Base-by-base conservation (phyloP, 2,888 invertebrate species). In the Stenurella melanura region DNA sequence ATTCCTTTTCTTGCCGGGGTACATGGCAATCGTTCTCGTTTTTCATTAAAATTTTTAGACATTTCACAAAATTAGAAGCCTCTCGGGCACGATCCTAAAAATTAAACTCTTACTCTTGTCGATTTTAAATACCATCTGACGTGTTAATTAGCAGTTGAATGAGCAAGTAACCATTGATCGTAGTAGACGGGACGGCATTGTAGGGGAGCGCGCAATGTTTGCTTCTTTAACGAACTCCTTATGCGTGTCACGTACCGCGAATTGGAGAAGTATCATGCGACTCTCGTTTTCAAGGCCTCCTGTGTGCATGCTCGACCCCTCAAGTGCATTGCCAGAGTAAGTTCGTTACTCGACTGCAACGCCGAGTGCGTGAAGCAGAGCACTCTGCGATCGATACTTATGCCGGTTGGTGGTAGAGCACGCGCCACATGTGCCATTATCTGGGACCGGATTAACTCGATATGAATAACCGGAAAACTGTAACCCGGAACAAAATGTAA, bases 401-500 rank as follows among this genome's bases (percentile, higher is more conserved):
- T 18, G 38, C 63, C 73, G 66, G 83, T 79, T 18, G 77, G 83
- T 79, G 34, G 77, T 78, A 69, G 81, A 82, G 81, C 81, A 81
- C 82, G 84, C 82, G 83, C 84, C 83, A 85, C 83, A 81, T 83
- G 83, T 82, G 83, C 82, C 76, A 79, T 81, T 82, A 81, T 83
- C 80, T 83, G 77, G 82, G 77, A 78, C 80, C 78, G 83, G 83
- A 83, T 83, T 83, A 83, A 80, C 81, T 78, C 79, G 82, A 81
- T 83, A 83, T 82, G 84, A 83, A 84, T 83, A 82, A 82, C 83
- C 80, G 83, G 84, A 83, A 83, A 84, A 83, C 78, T 83, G 80
- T 81, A 81, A 83, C 83, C 81, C 81, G 80, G 81, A 82, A 83
- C 82, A 82, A 82, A 84, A 84, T 84, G 83, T 81, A 84, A 84